Evolutionary conservation across 1,140 invertebrate genomes (phyloP), one percentile per base, ranked within the genome.

Genomic region (Paralvinella palmiformis): DNA sequence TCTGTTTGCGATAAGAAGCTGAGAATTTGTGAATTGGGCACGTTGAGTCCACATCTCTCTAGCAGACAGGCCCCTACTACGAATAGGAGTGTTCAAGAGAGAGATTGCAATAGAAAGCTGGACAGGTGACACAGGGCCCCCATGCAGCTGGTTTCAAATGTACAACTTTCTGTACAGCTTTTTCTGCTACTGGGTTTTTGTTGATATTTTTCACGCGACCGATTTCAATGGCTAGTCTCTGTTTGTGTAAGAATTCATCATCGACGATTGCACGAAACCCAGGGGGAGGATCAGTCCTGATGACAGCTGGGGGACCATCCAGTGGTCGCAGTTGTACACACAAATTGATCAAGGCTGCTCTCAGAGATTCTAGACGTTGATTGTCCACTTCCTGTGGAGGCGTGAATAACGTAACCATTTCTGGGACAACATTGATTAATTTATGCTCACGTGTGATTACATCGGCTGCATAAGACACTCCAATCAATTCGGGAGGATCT

Each of bases 181-280:
- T 52, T 50, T 50, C n/a, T n/a, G 45, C 45, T 10, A 50, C 45
- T 10, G 45, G 45, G 45, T 50, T 50, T 17, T 1, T 50, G 27
- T 50, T 50, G 20, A 10, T 50, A 0, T 50, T 50, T 27, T 50
- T 50, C 15, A 0, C 15, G 4, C 45, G 45, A 27, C 45, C 45
- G 4, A 50, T 27, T 15, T 6, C 45, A 27, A 66, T 50, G 5
- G 55, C 10, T 15, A 68, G 59, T 5, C 67, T 24, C 13, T 62
- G 52, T 15, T 27, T 44, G 20, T 55, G 13, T 17, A 70, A 48
- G 13, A 60, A 32, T 32, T 68, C 36, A 35, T 70, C 64, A 4
- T 64, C 41, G n/a, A 60, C 37, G 6, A 68, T 27, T 6, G 69
- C 48, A 31, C 36, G 33, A 29, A 50, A 50, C 4, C 45, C 45